phyloP scores from a whole-genome alignment of 1,140 invertebrate species.

The Nasonia vitripennis region DNA sequence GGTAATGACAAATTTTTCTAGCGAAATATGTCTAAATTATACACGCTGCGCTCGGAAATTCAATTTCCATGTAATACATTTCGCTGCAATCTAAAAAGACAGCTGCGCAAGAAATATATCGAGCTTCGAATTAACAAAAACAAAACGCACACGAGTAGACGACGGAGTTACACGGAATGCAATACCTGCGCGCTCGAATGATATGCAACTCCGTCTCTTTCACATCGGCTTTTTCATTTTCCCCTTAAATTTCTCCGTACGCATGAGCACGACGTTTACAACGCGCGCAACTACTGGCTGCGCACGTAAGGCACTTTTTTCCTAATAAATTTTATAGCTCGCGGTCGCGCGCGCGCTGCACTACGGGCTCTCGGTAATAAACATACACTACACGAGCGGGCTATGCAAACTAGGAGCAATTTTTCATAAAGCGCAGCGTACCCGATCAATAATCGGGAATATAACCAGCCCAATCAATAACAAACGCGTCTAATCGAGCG shows the following conservation, averaged over 20 bases:
- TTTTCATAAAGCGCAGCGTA: not conserved
- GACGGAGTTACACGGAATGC: not conserved
- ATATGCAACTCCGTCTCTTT: not conserved
- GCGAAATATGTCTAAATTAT: not conserved
- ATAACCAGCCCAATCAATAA: too few species aligned
- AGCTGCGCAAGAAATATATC: too few species aligned
- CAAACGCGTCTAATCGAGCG: too few species aligned
- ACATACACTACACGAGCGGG: too few species aligned
- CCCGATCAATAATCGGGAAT: too few species aligned
- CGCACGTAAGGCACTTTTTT: not conserved
- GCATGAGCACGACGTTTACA: not conserved
- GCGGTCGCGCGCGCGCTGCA: too few species aligned
- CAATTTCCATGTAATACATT: not conserved
- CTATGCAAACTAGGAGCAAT: not conserved
- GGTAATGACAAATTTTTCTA: not conserved
- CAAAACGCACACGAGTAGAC: not conserved
- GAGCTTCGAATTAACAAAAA: not conserved
- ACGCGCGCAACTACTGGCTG: not conserved
- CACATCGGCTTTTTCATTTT: not conserved
- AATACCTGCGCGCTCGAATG: not conserved
- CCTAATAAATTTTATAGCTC: not conserved
- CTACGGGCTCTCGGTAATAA: not conserved
- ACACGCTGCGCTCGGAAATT: not conserved
- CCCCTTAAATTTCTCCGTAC: not conserved
- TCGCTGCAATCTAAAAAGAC: not conserved